Evolutionary conservation across 64 coral and sea anemone species (phyloP), one percentile per base, ranked within the genome.

Genomic region (Stylophora pistillata): DNA sequence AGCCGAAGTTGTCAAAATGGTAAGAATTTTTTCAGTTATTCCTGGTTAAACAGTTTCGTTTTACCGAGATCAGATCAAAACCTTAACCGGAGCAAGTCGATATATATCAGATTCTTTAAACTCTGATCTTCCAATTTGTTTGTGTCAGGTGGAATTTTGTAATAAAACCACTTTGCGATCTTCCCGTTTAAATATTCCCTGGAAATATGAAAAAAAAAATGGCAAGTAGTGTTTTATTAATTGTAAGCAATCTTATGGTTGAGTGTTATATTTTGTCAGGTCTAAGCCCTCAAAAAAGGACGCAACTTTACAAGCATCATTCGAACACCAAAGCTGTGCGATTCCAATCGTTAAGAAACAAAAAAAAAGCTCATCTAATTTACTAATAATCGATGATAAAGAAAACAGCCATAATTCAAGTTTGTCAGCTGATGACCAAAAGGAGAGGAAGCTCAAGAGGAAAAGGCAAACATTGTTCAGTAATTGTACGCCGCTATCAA

Each of bases 401-500:
- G 80, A 84, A 84, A 84, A 84, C 59, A 21, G 4, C 9, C 31
- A 64, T 64, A 64, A 2, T 64, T 9, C 21, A 82, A 41, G 18
- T 18, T 21, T 17, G 29, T 9, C 33, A 27, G 20, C 10, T 66
- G 31, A 82, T 66, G 30, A 61, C 12, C 3, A 65, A 21, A 56
- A 33, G 58, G 37, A 41, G 13, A 25, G 62, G 69, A 53, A 63
- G 53, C 33, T 33, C 3, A 84, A 62, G 9, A 69, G 61, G n/a
- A 84, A 70, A 84, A 84, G 62, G 33, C 62, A 70, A 53, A 53
- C 64, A 18, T 23, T 82, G 17, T 64, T 82, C 18, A 82, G 58
- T 64, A 82, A 65, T 53, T 21, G 20, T 56, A 61, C 55, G 4
- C 77, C 77, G 18, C 0, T 60, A 7, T 60, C 78, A 1, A 15